These are phyloP conservation scores for Anthophora plumipes DNA, from an alignment of 2,888 invertebrate genomes.

Conservation along the genomic window DNA sequence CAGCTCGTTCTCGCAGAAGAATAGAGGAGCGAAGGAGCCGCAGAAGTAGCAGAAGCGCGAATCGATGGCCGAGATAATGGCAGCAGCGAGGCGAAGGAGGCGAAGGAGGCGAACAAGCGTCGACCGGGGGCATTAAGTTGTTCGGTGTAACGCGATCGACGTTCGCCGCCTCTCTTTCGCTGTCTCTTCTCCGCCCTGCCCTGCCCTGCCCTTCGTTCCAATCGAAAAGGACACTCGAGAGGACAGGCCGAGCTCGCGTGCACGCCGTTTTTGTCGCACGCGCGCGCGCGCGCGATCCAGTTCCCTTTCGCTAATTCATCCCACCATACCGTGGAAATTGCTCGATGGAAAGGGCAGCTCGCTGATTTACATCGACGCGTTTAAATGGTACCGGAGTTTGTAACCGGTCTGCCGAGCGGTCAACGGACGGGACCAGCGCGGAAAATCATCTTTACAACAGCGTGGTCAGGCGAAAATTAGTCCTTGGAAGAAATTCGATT, in stretches of 20 bases:
- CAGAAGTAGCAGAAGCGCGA: background rate
- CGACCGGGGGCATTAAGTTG: background rate
- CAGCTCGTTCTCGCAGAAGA: too few relatives aligned
- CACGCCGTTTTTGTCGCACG: conserved; percentile 22
- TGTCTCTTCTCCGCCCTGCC: conserved; percentile 5
- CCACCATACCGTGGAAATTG: conserved; percentile 64
- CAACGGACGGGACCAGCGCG: background rate
- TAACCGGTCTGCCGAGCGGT: conserved; percentile 29
- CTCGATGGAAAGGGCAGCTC: conserved; percentile 57
- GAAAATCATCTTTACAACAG: too few relatives aligned
- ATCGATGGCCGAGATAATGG: background rate
- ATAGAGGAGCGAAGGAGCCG: too few relatives aligned
- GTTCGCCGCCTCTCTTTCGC: background rate
- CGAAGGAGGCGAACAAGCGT: too few relatives aligned
- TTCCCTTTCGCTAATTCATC: conserved; percentile 65
- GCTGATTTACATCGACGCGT: conserved; percentile 65
- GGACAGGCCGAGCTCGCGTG: background rate
- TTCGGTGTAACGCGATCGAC: background rate
- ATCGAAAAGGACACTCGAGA: background rate
- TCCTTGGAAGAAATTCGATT: background rate
- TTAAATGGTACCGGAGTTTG: conserved; percentile 67
- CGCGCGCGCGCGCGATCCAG: conserved; percentile 1
- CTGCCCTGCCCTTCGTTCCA: background rate
- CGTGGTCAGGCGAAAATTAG: background rate
- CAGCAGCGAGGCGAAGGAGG: too few relatives aligned